Conservation (phyloP, 2,888 invertebrate species). For the Leptinotarsa haldemani region DNA sequence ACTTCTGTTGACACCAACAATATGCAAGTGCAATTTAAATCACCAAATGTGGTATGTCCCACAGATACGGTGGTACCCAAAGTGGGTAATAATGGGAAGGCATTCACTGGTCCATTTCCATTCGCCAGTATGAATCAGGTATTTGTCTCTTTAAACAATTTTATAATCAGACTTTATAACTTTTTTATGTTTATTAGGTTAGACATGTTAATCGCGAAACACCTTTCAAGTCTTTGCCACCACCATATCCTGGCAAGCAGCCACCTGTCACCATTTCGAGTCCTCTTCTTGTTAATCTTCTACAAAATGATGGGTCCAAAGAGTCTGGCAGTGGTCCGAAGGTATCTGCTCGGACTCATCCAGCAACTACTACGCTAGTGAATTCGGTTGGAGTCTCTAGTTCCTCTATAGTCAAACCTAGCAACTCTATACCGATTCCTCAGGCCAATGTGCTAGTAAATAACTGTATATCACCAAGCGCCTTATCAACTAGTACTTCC, state of each 20-base stretch:
- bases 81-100: slow-evolving; percentile 64
- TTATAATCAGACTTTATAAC: not conserved
- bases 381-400: slow-evolving; percentile 21
- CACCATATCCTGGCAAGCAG: slow-evolving; percentile 55
- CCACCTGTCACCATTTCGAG: slow-evolving; percentile 81
- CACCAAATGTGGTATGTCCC: slow-evolving; percentile 90
- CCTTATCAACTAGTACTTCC: slow-evolving; percentile 57
- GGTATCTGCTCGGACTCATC: slow-evolving; percentile 52
- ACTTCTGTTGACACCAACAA: slow-evolving; percentile 49
- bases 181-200: slow-evolving; percentile 63
- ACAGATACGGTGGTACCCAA: slow-evolving; percentile 72
- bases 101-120: slow-evolving; percentile 78
- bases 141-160: not conserved
- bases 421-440: slow-evolving; percentile 31
- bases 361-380: slow-evolving; percentile 26
- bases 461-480: slow-evolving; percentile 58
- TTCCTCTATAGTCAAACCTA: slow-evolving; percentile 17
- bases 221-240: slow-evolving; percentile 50
- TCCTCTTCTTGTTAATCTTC: slow-evolving; percentile 89
- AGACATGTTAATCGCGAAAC: slow-evolving; percentile 72
- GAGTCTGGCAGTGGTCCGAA: slow-evolving; percentile 58
- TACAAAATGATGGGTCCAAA: slow-evolving; percentile 82
- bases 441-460: slow-evolving; percentile 53
- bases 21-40: slow-evolving; percentile 68
- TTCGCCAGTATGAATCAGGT: slow-evolving; percentile 90